Conservation (phyloP, 2,113 vertebrate species). For the Cyanoliseus patagonus region DNA sequence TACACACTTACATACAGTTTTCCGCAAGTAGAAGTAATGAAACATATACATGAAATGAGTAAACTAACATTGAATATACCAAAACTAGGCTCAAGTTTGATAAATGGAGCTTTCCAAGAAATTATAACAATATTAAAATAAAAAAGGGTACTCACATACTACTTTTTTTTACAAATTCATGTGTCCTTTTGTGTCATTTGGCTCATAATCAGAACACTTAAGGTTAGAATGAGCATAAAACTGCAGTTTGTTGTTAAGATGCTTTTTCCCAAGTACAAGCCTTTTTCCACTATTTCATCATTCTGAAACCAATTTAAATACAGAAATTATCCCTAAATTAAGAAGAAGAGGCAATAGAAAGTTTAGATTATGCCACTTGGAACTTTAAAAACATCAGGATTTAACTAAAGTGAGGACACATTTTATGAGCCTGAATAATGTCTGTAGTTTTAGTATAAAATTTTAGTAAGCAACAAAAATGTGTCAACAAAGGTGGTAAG, state of each 20-base stretch:
- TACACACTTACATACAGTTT: background rate
- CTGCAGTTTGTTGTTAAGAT: background rate
- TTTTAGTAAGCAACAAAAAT: background rate
- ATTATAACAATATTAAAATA: background rate
- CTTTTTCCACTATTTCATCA: background rate
- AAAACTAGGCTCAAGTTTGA: background rate
- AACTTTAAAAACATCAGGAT: slow-evolving; percentile 5
- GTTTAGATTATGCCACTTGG: background rate
- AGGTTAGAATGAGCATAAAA: background rate
- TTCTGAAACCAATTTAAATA: background rate
- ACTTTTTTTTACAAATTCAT: background rate
- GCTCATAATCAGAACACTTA: background rate
- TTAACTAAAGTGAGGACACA: background rate
- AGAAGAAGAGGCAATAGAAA: background rate
- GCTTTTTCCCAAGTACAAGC: background rate
- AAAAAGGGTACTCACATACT: background rate
- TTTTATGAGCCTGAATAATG: background rate
- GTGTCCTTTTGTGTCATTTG: background rate
- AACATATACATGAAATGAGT: background rate
- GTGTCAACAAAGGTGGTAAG: background rate
- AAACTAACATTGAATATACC: background rate
- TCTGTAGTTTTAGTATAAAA: background rate
- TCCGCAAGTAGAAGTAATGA: background rate
- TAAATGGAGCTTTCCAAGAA: background rate
- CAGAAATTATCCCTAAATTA: slow-evolving; percentile 7